Conservation (phyloP, 1,140 invertebrate genomes). For the Drosophila burlai region DNA sequence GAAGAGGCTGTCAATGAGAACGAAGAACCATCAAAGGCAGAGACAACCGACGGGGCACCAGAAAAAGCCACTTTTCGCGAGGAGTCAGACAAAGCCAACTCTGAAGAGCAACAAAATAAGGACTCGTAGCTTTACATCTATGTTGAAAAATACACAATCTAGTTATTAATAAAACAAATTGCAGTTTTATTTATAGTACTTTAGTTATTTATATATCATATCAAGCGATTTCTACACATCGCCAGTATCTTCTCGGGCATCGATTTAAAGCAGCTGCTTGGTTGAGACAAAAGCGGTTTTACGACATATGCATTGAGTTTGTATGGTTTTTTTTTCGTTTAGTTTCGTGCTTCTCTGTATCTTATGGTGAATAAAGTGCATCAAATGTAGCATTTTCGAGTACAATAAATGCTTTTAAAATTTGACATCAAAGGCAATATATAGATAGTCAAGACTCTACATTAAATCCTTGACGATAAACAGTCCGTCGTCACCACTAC, state of each 20-base stretch:
- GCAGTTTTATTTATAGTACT: constrained; percentile 55
- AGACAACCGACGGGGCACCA: neutral
- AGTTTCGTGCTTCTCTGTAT: constrained; percentile 33
- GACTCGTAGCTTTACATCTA: neutral
- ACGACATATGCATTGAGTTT: constrained; percentile 39
- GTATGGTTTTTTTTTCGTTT: neutral
- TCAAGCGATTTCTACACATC: constrained; percentile 58
- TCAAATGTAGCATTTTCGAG: constrained; percentile 33
- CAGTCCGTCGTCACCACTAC: constrained; percentile 16
- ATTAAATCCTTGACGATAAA: constrained; percentile 27
- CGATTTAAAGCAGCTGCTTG: constrained; percentile 72
- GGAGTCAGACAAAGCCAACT: neutral
- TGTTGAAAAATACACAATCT: constrained; percentile 24
- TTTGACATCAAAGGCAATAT: constrained; percentile 53
- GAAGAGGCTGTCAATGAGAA: neutral
- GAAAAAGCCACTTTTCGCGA: neutral
- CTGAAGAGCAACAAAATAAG: neutral
- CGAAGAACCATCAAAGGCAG: neutral
- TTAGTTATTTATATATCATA: constrained; percentile 44
- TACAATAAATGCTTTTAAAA: constrained; percentile 55
- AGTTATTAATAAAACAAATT: constrained; percentile 66
- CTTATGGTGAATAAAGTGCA: constrained; percentile 47
- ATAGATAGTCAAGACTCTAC: constrained; percentile 28
- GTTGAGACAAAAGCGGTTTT: constrained; percentile 67
- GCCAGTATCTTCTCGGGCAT: constrained; percentile 45